Conservation (phyloP, 2,888 invertebrate genomes). For the Plebejus anna region DNA sequence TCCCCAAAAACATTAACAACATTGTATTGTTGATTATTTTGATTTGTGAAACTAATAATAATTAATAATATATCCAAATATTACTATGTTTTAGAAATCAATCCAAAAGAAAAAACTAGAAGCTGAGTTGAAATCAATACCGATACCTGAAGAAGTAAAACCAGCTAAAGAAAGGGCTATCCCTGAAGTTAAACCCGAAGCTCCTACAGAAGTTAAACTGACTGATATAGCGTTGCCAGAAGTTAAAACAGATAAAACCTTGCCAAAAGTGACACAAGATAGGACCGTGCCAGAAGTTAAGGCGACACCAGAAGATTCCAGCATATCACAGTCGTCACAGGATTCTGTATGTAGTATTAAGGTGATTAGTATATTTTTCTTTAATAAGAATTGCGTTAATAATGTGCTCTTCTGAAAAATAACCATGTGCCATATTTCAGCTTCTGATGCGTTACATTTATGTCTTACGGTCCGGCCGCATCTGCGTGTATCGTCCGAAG, state of each 20-base stretch:
- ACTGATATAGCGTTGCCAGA: background rate
- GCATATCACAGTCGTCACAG: slow-evolving; percentile 56
- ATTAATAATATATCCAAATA: background rate
- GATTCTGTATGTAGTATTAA: slow-evolving; percentile 53
- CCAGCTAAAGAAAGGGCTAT: background rate
- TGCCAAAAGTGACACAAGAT: background rate
- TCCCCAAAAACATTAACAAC: too few species aligned
- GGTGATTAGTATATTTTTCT: slow-evolving; percentile 30
- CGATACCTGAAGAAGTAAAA: background rate
- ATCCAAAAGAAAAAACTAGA: background rate
- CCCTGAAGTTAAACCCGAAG: background rate
- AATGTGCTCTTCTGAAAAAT: too few species aligned
- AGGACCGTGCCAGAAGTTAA: slow-evolving; percentile 7
- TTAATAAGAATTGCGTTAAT: too few species aligned
- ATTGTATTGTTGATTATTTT: too few species aligned
- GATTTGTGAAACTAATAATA: too few species aligned
- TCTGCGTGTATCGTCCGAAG: too few species aligned
- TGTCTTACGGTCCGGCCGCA: too few species aligned
- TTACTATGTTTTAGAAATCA: background rate
- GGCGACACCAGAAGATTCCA: slow-evolving; percentile 46
- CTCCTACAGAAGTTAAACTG: slow-evolving; percentile 1
- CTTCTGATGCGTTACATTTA: too few species aligned
- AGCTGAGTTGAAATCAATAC: background rate
- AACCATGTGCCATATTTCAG: too few species aligned
- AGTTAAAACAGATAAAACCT: background rate